These are phyloP conservation scores for Hypena proboscidalis DNA, from an alignment of 2,888 invertebrate genomes.

Conservation along the genomic window DNA sequence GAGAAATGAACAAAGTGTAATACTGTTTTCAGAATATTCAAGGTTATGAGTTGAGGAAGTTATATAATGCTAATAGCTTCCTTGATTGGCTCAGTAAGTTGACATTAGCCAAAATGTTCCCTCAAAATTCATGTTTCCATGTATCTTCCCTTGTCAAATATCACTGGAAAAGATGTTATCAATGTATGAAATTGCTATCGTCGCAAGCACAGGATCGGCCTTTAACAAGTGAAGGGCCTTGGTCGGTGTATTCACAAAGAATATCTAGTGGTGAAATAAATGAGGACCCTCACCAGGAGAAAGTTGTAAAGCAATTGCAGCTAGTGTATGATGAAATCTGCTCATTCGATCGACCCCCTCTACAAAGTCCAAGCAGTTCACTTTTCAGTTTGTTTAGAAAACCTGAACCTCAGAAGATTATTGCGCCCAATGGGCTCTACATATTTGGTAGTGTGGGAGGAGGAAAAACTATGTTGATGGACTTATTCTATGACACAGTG, in stretches of 20 bases:
- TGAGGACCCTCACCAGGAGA: conserved; percentile 90
- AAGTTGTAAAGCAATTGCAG: conserved; percentile 89
- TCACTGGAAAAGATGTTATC: conserved; percentile 62
- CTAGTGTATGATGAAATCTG: conserved; percentile 87
- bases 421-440: conserved; percentile 92
- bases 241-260: conserved; percentile 83
- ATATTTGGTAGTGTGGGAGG: conserved; percentile 96
- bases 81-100: conserved; percentile 42
- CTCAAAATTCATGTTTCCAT: conserved; percentile 55
- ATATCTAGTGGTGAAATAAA: conserved; percentile 85
- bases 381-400: conserved; percentile 71
- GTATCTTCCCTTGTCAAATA: conserved; percentile 57
- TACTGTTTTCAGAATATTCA: conserved; percentile 31
- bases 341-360: conserved; percentile 78
- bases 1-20: conserved; percentile 18
- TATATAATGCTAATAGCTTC: conserved; percentile 57
- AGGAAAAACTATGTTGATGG: conserved; percentile 99
- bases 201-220: conserved; percentile 57
- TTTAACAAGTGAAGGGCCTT: conserved; percentile 69
- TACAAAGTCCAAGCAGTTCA: conserved; percentile 49
- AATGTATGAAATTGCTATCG: conserved; percentile 65
- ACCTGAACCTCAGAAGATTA: conserved; percentile 69
- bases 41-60: conserved; percentile 47
- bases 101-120: conserved; percentile 61
- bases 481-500: conserved; percentile 93